Percentiles rank a stretch among this genome's conserved stretches.
Conservation (phyloP, 2,797 vertebrate species). For the Glyptemys insculpta region DNA sequence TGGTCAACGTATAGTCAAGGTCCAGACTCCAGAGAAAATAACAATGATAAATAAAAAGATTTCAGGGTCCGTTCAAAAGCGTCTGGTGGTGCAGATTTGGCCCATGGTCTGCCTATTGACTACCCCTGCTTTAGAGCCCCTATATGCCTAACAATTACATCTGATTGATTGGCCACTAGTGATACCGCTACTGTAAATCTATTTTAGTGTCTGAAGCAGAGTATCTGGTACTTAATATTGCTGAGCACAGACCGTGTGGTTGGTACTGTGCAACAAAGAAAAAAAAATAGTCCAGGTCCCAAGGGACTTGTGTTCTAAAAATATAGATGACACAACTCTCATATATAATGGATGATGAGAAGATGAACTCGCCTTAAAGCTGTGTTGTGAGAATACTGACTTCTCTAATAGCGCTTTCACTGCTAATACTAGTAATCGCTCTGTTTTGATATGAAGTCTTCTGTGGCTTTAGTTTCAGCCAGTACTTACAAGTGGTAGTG, state of each 20-base stretch:
- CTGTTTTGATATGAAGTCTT: neutral
- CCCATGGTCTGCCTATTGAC: too few species aligned
- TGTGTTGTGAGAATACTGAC: conserved; percentile 14
- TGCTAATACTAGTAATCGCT: neutral
- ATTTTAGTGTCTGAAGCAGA: neutral
- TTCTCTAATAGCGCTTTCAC: conserved; percentile 22
- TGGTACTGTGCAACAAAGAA: neutral
- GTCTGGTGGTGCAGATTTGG: too few species aligned
- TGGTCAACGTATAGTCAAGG: too few species aligned
- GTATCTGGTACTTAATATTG: neutral
- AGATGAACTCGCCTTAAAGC: conserved; percentile 41
- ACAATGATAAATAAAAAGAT: too few species aligned
- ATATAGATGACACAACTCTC: neutral
- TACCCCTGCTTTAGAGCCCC: neutral
- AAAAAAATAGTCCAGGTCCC: neutral
- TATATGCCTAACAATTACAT: neutral
- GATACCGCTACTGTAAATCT: neutral
- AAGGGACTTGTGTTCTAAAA: conserved; percentile 7
- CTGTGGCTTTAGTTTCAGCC: neutral
- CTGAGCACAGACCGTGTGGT: accelerated
- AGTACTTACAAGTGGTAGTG: conserved; percentile 25
- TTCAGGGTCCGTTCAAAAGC: too few species aligned
- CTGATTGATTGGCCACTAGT: neutral
- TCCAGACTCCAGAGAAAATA: too few species aligned
- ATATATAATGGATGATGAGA: neutral